These are phyloP conservation scores for Donacobius atricapilla DNA, from an alignment of 2,113 vertebrate species.

Conservation along the genomic window DNA sequence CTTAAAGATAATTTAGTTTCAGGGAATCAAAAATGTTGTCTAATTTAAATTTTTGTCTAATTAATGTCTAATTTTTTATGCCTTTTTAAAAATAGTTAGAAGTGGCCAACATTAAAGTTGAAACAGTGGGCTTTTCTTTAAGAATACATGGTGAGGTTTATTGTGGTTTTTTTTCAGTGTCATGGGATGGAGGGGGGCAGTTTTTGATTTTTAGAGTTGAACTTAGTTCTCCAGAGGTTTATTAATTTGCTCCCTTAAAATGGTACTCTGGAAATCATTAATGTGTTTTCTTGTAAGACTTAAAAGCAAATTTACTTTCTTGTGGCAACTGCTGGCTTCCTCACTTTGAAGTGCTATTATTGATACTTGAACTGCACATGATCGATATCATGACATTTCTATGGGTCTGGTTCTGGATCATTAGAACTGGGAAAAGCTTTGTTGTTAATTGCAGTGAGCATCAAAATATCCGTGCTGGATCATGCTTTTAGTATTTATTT, in stretches of 20 bases:
- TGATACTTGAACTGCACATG: not conserved
- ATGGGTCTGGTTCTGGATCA: not conserved
- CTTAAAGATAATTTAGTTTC: accelerated
- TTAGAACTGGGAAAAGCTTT: not conserved
- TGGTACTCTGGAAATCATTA: not conserved
- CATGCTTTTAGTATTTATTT: not conserved
- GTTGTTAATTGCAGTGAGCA: not conserved
- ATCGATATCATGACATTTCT: not conserved
- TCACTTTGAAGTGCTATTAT: not conserved
- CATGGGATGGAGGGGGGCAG: accelerated
- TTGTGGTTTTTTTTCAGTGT: accelerated
- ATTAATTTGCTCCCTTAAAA: not conserved
- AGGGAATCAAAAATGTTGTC: not conserved
- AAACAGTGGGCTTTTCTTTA: not conserved
- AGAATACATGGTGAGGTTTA: not conserved
- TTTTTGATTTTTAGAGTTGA: not conserved
- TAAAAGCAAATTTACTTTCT: not conserved
- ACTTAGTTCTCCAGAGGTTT: not conserved
- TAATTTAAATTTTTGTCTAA: too few species aligned
- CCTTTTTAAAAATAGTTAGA: not conserved
- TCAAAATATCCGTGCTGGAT: not conserved
- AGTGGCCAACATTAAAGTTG: not conserved
- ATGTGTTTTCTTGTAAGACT: not conserved
- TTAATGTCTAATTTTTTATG: too few species aligned
- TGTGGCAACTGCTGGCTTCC: not conserved